Conservation (phyloP, 2,888 invertebrate genomes). For the Caenorhabditis macrosperma region DNA sequence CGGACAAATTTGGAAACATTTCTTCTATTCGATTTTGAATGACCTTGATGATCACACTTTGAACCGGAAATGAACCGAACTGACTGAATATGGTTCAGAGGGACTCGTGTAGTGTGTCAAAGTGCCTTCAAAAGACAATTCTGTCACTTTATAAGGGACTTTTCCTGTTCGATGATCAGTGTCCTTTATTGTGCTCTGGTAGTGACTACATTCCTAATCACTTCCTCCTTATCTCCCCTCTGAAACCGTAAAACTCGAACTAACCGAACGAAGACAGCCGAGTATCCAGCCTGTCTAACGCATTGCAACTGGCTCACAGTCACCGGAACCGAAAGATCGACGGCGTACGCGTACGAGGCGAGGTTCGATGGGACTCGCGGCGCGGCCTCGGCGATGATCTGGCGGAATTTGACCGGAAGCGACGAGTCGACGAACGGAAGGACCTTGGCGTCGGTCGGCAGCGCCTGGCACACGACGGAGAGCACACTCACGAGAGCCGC, state of each 20-base stretch:
- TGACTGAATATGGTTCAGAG: no score
- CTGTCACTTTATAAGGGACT: no score
- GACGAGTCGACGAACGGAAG: slow-evolving; percentile 57
- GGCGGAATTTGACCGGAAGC: slow-evolving; percentile 38
- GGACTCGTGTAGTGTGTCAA: no score
- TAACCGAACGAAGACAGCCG: slow-evolving; percentile 50
- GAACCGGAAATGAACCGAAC: no score
- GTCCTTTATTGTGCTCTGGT: no score
- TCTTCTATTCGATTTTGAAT: no score
- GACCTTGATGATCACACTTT: no score
- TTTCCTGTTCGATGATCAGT: no score
- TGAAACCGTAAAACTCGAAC: not conserved
- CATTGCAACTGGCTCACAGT: slow-evolving; percentile 41
- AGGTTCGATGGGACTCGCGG: slow-evolving; percentile 52
- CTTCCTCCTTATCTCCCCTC: no score
- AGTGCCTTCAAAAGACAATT: no score
- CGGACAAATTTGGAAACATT: no score
- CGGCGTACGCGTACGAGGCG: slow-evolving; percentile 56
- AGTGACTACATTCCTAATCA: no score
- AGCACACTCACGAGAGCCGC: slow-evolving; percentile 15
- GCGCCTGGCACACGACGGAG: slow-evolving; percentile 26
- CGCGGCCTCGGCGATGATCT: slow-evolving; percentile 46
- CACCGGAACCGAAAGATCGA: slow-evolving; percentile 55
- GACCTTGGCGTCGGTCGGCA: slow-evolving; percentile 32
- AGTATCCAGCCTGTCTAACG: slow-evolving; percentile 54